Conservation (phyloP, 2,888 invertebrate species). For the Cosmia trapezina region DNA sequence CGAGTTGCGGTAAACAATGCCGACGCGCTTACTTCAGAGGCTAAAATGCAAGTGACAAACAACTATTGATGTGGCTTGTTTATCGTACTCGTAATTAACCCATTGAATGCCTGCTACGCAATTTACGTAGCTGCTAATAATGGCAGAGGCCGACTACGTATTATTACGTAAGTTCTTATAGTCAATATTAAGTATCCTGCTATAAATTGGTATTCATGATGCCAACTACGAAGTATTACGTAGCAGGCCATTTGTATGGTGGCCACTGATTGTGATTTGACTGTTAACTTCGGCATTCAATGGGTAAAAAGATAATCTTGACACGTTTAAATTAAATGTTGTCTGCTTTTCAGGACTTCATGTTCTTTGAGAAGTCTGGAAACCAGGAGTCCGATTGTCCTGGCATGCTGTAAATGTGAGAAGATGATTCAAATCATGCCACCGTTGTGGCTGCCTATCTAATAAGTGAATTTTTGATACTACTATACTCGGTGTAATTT, state of each 20-base stretch:
- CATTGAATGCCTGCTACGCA: no score
- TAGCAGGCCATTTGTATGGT: no score
- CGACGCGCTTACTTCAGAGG: background rate
- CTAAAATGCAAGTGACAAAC: background rate
- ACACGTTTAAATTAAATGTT: background rate
- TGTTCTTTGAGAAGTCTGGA: conserved; percentile 95
- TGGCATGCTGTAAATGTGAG: conserved; percentile 89
- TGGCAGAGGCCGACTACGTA: no score
- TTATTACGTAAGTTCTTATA: no score
- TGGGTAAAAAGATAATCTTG: background rate
- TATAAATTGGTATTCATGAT: no score
- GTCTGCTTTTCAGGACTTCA: conserved; percentile 93
- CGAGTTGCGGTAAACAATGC: background rate
- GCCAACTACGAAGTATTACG: no score
- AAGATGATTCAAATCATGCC: background rate
- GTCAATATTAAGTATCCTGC: no score
- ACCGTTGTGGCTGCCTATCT: conserved; percentile 4
- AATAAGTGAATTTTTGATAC: conserved; percentile 45
- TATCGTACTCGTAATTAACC: no score
- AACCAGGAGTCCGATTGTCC: conserved; percentile 91
- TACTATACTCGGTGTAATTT: background rate
- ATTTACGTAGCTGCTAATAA: no score
- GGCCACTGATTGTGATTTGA: no score
- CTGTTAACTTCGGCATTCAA: no score
- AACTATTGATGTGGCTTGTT: background rate